phyloP scores from a whole-genome alignment of 2,888 invertebrate species.

The Alentia gelatinosa region DNA sequence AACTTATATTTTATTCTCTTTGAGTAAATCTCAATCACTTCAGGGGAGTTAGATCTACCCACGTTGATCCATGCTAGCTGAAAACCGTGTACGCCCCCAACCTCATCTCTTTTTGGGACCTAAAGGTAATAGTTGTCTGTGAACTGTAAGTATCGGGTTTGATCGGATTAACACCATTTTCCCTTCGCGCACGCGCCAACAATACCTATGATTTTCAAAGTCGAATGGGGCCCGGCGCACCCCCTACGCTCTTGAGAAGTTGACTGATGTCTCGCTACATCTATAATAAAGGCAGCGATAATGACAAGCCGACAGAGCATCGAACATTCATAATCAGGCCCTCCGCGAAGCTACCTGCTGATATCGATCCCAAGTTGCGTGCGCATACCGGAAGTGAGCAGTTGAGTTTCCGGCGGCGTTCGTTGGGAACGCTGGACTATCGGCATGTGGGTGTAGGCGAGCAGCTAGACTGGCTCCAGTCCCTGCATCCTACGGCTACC shows the following conservation, averaged over 20 bases:
- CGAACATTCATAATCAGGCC: background rate
- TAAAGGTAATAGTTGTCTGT: background rate
- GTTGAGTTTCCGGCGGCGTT: background rate
- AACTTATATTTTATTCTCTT: background rate
- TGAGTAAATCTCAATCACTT: background rate
- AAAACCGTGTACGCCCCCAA: background rate
- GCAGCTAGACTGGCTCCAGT: too few relatives aligned
- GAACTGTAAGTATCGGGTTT: background rate
- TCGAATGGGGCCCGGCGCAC: background rate
- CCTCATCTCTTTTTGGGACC: background rate
- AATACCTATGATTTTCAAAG: background rate
- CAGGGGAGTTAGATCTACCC: background rate
- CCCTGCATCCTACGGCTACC: too few relatives aligned
- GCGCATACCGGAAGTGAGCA: constrained; percentile 10
- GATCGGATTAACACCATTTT: background rate
- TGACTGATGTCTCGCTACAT: background rate
- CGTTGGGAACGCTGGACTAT: background rate
- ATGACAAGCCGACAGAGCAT: background rate
- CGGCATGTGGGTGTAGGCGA: too few relatives aligned
- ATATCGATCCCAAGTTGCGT: background rate
- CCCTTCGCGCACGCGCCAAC: background rate
- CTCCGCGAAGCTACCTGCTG: background rate
- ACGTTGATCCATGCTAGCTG: background rate
- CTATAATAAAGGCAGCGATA: background rate
- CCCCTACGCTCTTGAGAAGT: background rate